Base-by-base conservation (phyloP, 2,797 vertebrate genomes). In the Pangasius krempfi region DNA sequence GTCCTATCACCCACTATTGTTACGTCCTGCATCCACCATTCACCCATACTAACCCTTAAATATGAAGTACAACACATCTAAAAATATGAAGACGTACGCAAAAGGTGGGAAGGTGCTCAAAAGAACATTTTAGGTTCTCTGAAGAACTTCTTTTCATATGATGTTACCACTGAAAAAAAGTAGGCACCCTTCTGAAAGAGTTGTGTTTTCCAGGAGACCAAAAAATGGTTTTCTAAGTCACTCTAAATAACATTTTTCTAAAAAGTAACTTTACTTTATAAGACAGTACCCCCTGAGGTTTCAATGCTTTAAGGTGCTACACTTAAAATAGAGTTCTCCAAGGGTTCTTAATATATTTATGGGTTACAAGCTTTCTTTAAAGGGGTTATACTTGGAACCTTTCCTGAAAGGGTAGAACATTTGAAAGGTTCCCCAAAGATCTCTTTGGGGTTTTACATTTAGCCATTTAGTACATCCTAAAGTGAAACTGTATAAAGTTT, bases 401-500 rank as follows among this genome's bases (percentile, higher is more conserved):
- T 78, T 44, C 25, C 12, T 75, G 44, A 75, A 37, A 18, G 68
- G 1, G 5, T 3, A 8, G 44, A 76, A 73, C 70, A 18, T 44
- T 44, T 44, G 22, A 44, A 40, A 25, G 68, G 16, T 54, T 54
- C 30, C 18, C 30, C 78, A 33, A 22, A 80, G 30, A 60, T 81
- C 22, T 7, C 16, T 56, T 80, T 7, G 33, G 8, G 12, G 27
- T n/a, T 78, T 52, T 54, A 30, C 8, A 14, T 56, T 56, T 12
- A 37, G 8, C 52, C 3, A 22, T 60, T 81, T 37, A 33, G 33
- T 33, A 33, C 33, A 27, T 60, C 12, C 5, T 37, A 13, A 60
- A 60, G 12, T 25, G 30, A 27, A 83, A 40, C 80, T 64, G 81
- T 83, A 47, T 64, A 47, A 64, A n/a, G 60, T 64, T 83, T 83